These are phyloP conservation scores for Heliocidaris tuberculata DNA, from an alignment of 35 echinoderm and acorn worm genomes.

Conservation along the genomic window DNA sequence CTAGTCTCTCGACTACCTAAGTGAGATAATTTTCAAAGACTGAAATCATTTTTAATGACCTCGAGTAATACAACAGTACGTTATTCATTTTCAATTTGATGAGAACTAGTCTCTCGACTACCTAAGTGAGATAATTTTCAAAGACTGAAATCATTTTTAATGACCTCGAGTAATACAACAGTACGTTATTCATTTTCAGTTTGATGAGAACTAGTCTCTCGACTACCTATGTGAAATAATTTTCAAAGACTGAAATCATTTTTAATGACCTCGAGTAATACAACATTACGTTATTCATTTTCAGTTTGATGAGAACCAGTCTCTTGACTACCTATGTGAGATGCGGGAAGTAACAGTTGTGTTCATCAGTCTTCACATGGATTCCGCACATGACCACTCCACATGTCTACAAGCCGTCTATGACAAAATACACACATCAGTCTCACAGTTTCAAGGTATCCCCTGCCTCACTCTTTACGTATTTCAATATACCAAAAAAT, in stretches of 20 bases:
- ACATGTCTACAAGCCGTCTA: slow-evolving; percentile 71
- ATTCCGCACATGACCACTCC: slow-evolving; percentile 73
- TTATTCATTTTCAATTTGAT: slow-evolving; percentile 65
- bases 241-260: too few species aligned
- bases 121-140: slow-evolving; percentile 54
- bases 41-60: too few species aligned
- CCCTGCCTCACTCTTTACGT: not conserved
- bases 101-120: slow-evolving; percentile 90
- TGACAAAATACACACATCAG: slow-evolving; percentile 62
- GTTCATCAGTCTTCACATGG: slow-evolving; percentile 88
- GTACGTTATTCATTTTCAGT: slow-evolving; percentile 47
- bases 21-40: too few species aligned
- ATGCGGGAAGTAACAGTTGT: slow-evolving; percentile 89
- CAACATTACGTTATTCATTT: not conserved
- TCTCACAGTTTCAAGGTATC: slow-evolving; percentile 97
- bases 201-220: slow-evolving; percentile 87
- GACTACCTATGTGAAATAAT: slow-evolving; percentile 93
- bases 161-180: not conserved
- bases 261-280: too few species aligned
- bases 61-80: not conserved
- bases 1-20: too few species aligned
- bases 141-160: too few species aligned
- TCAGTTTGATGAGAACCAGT: slow-evolving; percentile 91
- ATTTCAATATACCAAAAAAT: too few species aligned
- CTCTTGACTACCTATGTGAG: slow-evolving; percentile 96